These are phyloP conservation scores for Mimachlamys varia DNA, from an alignment of 2,888 invertebrate genomes.

Conservation along the genomic window DNA sequence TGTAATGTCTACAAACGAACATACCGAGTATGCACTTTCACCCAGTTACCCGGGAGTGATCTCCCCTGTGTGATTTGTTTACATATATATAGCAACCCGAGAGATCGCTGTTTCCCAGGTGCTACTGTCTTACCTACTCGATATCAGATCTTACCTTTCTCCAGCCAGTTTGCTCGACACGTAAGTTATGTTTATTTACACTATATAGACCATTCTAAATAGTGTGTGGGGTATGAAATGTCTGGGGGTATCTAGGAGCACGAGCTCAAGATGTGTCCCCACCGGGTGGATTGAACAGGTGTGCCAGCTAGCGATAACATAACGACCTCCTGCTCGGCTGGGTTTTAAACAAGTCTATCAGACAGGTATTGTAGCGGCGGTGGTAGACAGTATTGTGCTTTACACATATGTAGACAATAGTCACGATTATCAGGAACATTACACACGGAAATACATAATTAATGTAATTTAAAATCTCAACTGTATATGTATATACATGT, in stretches of 20 bases:
- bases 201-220: not conserved
- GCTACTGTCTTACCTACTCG: not conserved
- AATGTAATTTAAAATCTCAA: no score
- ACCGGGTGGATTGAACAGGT: not conserved
- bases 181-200: not conserved
- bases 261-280: not conserved
- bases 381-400: not conserved
- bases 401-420: not conserved
- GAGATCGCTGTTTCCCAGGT: constrained; percentile 4
- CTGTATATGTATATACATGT: no score
- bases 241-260: not conserved
- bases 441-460: not conserved
- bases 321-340: not conserved
- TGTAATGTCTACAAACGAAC: no score
- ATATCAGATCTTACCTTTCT: constrained; percentile 21
- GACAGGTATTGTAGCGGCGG: not conserved
- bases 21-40: not conserved
- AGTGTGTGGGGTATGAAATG: not conserved
- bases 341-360: constrained; percentile 15
- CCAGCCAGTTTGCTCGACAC: not conserved
- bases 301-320: not conserved
- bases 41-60: constrained; percentile 50
- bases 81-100: constrained; percentile 51
- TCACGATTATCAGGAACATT: not conserved
- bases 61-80: constrained; percentile 51